Evolutionary conservation across 2,113 vertebrate genomes (phyloP).

Genomic region (pig (Sus scrofa)): DNA sequence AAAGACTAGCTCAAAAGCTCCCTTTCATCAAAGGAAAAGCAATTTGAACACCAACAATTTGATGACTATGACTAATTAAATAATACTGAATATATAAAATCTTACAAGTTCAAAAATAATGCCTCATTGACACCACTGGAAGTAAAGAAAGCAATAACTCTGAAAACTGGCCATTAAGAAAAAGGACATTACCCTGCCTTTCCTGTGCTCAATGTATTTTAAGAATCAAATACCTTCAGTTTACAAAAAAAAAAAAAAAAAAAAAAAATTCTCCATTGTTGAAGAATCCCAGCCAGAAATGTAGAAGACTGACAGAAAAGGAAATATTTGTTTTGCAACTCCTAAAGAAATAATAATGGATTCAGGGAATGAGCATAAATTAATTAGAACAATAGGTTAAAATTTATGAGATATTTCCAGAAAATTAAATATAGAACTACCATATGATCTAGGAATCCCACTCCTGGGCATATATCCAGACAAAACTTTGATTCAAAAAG

Average conservation of each 20-base stretch:
- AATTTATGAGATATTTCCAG: not conserved
- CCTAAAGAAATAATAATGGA: slow-evolving; percentile 24
- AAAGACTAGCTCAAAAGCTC: not conserved
- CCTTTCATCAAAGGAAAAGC: not conserved
- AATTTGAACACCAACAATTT: not conserved
- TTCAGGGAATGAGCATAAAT: not conserved
- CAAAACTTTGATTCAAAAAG: too few species aligned
- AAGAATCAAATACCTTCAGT: not conserved
- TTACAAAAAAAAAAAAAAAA: not conserved
- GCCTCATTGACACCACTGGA: not conserved
- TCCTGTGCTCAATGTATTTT: not conserved
- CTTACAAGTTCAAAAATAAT: not conserved
- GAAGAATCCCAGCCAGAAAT: slow-evolving; percentile 15
- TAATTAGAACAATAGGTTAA: slow-evolving; percentile 6
- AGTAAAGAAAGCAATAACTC: not conserved
- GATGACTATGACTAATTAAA: not conserved
- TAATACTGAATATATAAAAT: not conserved
- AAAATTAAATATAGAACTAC: too few species aligned
- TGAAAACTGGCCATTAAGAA: not conserved
- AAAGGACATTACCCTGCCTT: not conserved
- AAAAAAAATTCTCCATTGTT: not conserved
- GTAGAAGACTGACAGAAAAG: not conserved
- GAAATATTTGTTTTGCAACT: not conserved
- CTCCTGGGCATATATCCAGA: too few species aligned
- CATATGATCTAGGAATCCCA: too few species aligned